phyloP scores from a whole-genome alignment of 2,888 invertebrate genomes.

The Diarsia rubi region DNA sequence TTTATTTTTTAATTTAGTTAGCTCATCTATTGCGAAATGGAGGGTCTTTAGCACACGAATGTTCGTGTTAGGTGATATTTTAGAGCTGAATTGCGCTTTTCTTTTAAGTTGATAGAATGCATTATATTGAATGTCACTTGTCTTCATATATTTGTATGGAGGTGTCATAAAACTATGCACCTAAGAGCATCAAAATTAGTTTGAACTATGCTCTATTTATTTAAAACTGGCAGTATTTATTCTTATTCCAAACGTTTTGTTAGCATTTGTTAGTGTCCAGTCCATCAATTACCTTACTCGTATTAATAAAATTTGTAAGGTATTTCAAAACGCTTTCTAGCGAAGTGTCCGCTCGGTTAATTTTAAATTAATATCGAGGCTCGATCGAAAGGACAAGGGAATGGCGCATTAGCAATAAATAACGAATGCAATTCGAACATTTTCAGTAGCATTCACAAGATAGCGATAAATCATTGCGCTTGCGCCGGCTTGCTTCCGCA shows the following conservation, averaged over 20 bases:
- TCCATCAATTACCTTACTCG: slow-evolving; percentile 1
- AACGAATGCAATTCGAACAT: slow-evolving; percentile 60
- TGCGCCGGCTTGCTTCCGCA: slow-evolving; percentile 62
- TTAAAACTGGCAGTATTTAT: too few species aligned
- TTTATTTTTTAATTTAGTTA: slow-evolving; percentile 69
- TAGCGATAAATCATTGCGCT: slow-evolving; percentile 64
- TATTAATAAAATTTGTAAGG: too few species aligned
- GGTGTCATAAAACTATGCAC: too few species aligned
- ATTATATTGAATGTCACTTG: not conserved
- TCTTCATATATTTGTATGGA: not conserved
- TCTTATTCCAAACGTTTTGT: not conserved
- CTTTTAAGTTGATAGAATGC: slow-evolving; percentile 4
- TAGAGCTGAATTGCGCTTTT: slow-evolving; percentile 34
- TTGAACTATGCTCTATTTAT: not conserved
- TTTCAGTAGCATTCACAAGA: slow-evolving; percentile 66
- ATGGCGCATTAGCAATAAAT: slow-evolving; percentile 63
- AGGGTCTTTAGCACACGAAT: slow-evolving; percentile 54
- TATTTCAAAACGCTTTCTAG: slow-evolving; percentile 50
- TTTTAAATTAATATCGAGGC: slow-evolving; percentile 56
- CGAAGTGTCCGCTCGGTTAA: slow-evolving; percentile 34
- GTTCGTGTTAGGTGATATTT: slow-evolving; percentile 50
- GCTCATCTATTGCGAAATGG: slow-evolving; percentile 64
- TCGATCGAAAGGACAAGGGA: slow-evolving; percentile 63
- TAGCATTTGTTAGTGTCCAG: not conserved
- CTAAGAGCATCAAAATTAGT: not conserved